Base-by-base conservation (phyloP, 92 coral and sea anemone species). In the Paramuricea clavata region DNA sequence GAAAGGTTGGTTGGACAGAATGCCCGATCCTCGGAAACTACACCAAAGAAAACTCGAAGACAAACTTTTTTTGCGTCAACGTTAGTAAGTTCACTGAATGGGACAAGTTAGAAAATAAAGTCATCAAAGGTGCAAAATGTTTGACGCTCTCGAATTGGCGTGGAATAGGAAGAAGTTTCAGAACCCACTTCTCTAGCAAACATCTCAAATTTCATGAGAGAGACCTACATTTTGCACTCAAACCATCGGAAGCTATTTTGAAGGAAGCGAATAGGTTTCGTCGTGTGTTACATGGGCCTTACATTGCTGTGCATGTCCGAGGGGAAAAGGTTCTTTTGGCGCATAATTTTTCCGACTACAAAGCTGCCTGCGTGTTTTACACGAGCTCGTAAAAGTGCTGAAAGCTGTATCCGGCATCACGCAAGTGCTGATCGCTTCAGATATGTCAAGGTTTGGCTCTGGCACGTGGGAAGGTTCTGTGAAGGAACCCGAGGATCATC, bases 321-420 rank as follows among this genome's bases (percentile, higher is more conserved):
- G 91, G 98, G 32, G 98, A 94, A 70, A 83, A 95, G 42, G 95
- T 94, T 41, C 78, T 92, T 2, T 92, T 84, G 27, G 87, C 95
- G 95, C 94, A 95, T 67, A 93, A 93, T 82, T 92, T 11, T 90
- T 83, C 28, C 88, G 89, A 74, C 34, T 95, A 12, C 64, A 54
- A 22, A 88, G 67, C 33, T 95, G 98, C 69, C 54, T 95, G 61
- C 57, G 88, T 42, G 89, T 85, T 22, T 74, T 94, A 64, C 68
- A 87, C 22, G 85, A 87, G 35, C 49, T 77, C 49, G 90, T 91
- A 30, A 77, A 49, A 49, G 81, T 79, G 65, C 71, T 94, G 39
- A 88, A 86, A 74, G 69, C 67, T 13, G 68, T 65, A 50, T 86
- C 72, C 21, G 69, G 76, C 27, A n/a, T n/a, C n/a, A n/a, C n/a